A percentile compares a stretch with the other conserved stretches of the same genome.
Conservation (phyloP, 2,888 invertebrate species). For the Noctuana brunneofusca region DNA sequence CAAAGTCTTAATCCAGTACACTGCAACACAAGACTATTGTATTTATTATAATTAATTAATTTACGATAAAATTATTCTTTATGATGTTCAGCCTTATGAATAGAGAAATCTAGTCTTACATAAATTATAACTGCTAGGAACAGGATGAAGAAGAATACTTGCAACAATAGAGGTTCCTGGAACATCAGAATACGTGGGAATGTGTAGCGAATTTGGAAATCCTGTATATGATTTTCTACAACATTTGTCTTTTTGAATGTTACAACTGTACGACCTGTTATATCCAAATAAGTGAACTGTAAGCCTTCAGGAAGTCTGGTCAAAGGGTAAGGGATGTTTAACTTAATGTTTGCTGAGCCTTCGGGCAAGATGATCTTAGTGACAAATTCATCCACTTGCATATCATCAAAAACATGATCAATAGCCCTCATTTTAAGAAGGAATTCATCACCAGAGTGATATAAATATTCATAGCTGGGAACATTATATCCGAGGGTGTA, state of each 20-base stretch:
- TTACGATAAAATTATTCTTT: slow-evolving; percentile 67
- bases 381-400: slow-evolving; percentile 94
- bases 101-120: slow-evolving; percentile 97
- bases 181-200: slow-evolving; percentile 94
- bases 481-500: slow-evolving; percentile 98
- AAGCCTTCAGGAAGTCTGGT: slow-evolving; percentile 88
- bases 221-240: slow-evolving; percentile 97
- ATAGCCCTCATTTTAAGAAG: slow-evolving; percentile 96
- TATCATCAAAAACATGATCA: slow-evolving; percentile 98
- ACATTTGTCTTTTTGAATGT: slow-evolving; percentile 91
- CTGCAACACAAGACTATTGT: slow-evolving; percentile 44
- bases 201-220: slow-evolving; percentile 94
- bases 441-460: slow-evolving; percentile 89
- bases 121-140: slow-evolving; percentile 96
- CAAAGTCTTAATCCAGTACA: background rate
- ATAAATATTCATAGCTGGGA: slow-evolving; percentile 98
- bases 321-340: slow-evolving; percentile 92
- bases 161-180: slow-evolving; percentile 95
- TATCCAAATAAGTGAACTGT: slow-evolving; percentile 97
- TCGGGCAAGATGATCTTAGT: slow-evolving; percentile 97
- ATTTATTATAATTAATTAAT: slow-evolving; percentile 36
- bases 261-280: slow-evolving; percentile 95
- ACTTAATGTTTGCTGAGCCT: slow-evolving; percentile 91
- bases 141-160: slow-evolving; percentile 93
- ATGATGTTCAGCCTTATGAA: slow-evolving; percentile 86